Conservation (phyloP, 2,113 vertebrate genomes). For the Pachycephala philippinensis region DNA sequence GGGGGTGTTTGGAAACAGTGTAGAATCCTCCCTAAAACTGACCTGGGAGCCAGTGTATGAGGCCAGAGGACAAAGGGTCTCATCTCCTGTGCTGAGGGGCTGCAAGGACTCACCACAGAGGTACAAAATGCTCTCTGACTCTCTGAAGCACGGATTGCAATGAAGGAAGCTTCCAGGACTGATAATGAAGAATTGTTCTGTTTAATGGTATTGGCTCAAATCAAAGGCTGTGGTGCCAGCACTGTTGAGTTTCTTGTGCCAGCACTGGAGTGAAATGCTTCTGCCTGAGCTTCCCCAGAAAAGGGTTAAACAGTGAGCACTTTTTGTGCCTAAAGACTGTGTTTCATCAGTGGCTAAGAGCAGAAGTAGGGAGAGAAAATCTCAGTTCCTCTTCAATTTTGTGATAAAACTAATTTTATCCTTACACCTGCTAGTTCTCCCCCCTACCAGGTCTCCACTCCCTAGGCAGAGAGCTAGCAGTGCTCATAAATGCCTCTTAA, state of each 20-base stretch:
- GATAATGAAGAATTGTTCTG: constrained; percentile 63
- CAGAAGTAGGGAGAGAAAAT: constrained; percentile 21
- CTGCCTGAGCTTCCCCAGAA: not conserved
- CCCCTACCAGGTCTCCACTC: constrained; percentile 33
- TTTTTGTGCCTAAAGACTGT: constrained; percentile 29
- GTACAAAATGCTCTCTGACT: not conserved
- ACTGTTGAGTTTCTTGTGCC: constrained; percentile 10
- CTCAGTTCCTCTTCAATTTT: constrained; percentile 49
- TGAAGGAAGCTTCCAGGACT: constrained; percentile 40
- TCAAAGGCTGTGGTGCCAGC: not conserved
- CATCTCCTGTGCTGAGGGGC: not conserved
- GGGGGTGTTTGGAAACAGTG: rapidly evolving
- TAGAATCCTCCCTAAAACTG: not conserved
- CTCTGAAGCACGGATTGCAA: not conserved
- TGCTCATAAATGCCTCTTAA: constrained; percentile 61
- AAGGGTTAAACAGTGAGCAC: constrained; percentile 51
- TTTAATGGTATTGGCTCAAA: constrained; percentile 57
- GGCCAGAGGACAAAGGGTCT: not conserved
- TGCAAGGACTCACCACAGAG: not conserved
- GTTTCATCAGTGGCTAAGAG: constrained; percentile 10
- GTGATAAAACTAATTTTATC: constrained; percentile 61
- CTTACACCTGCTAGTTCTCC: constrained; percentile 57
- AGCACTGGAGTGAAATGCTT: not conserved
- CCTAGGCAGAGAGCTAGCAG: constrained; percentile 35
- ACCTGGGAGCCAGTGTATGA: not conserved